Base-by-base conservation (phyloP, 2,113 vertebrate species). In the Herpetotheres cachinnans region DNA sequence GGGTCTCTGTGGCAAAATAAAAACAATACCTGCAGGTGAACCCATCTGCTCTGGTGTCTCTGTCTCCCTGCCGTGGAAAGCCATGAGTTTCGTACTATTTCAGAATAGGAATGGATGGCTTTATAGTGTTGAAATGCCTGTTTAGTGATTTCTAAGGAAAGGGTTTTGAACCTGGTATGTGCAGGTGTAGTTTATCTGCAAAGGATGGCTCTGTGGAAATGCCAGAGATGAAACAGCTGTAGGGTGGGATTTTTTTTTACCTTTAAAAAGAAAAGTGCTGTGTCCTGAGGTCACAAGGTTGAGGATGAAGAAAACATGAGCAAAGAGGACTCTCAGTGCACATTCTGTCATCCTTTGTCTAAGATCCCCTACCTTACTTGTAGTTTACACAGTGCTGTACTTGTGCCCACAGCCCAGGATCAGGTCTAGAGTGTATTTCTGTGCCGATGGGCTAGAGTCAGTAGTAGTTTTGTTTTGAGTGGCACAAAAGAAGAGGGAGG, bases 1-100 rank as follows among this genome's bases (percentile, higher is more conserved):
- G 38, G 86, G 52, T 90, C 19, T 72, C 34, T 94, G 67, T 93
- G 93, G 76, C 52, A 96, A 97, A 97, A 94, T 74, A 89, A 96
- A 97, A 96, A 52, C 74, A 66, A 49, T 88, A 86, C 38, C 78
- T 95, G 82, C 24, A 82, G 36, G 18, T 86, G 52, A 63, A 79
- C 25, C 24, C 29, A 26, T 72, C n/a, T 83, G 22, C 32, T 89
- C n/a, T 71, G 26, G 4, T 90, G 32, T 65, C 15, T 93, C 50
- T 10, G 7, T 67, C 40, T 86, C 52, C 40, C 34, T 89, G 36
- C 27, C 5, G 13, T 13, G 49, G 61, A 86, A 82, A 89, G 27
- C 52, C 6, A 1, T 27, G 56, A 18, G 30, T 71, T 83, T 79
- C 12, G 11, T 59, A 7, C n/a, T 6, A 4, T 80, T 73, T 78